Base-by-base conservation (phyloP, 1,140 invertebrate genomes). In the Mizuhopecten yessoensis region DNA sequence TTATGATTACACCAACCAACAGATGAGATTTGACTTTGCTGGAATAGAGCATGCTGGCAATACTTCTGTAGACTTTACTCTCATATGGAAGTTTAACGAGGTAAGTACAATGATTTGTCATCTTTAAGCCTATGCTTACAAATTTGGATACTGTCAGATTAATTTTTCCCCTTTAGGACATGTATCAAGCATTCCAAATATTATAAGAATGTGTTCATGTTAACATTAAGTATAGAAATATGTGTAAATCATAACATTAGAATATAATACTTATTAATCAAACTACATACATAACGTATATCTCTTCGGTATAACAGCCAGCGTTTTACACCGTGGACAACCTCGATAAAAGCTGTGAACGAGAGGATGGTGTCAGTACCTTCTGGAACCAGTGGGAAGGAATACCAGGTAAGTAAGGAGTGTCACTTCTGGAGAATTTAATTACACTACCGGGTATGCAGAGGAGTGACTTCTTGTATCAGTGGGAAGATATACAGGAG, bases 71-170 rank as follows among this genome's bases (percentile, higher is more conserved):
- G 57, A 75, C n/a, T 75, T 29, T 17, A 75, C 20, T 29, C 23
- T 75, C 0, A 75, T 75, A 75, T 75, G 57, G 57, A 75, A 75
- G n/a, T 75, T 75, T 75, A 75, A 75, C n/a, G 57, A 75, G 57
- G 57, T 75, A 75, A 29, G 57, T 75, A 1, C 2, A 75, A 75
- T 29, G 57, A 3, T 17, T 75, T 29, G 57, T 75, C 57, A 75
- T 29, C 57, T 75, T 75, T 17, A 29, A n/a, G 36, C 5, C 13
- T 39, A 7, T 39, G 36, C 13, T 7, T 7, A 45, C 17, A 45
- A 45, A 45, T 39, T 7, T 39, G 36, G 5, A 45, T 45, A 45
- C 9, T 13, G 42, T 45, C 1, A 45, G 17, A 17, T 45, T 45
- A 17, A n/a, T n/a, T n/a, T n/a, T 39, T 39, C 13, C 5, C 36